phyloP scores from a whole-genome alignment of 2,113 vertebrate genomes.

The Ailuropoda melanoleuca region DNA sequence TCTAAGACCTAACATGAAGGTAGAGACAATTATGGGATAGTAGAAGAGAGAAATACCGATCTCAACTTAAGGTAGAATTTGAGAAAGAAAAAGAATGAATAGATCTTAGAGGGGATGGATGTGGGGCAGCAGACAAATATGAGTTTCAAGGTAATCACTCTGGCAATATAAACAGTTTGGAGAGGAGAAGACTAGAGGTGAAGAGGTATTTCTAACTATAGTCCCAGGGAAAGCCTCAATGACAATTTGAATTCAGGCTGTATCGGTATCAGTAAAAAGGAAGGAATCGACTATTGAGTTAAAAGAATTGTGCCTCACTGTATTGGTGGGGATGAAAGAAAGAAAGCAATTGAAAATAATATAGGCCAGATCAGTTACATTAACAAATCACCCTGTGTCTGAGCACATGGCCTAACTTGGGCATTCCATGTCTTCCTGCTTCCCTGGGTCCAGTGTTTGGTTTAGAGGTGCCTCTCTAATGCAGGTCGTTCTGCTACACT shows the following conservation, averaged over 20 bases:
- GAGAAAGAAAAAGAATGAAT: background rate
- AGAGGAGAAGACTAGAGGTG: background rate
- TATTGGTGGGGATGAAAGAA: background rate
- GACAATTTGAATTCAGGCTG: background rate
- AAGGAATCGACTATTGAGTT: background rate
- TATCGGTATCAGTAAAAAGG: background rate
- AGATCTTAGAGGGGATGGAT: background rate
- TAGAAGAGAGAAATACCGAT: background rate
- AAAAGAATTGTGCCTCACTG: background rate
- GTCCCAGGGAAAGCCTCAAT: background rate
- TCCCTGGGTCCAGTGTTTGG: background rate
- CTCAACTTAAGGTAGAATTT: background rate
- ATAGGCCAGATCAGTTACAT: background rate
- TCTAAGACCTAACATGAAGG: background rate
- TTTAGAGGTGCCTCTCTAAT: background rate
- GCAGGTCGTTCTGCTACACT: background rate
- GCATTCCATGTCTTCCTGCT: background rate
- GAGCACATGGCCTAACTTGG: background rate
- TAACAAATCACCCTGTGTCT: background rate
- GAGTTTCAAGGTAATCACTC: background rate
- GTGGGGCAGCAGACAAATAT: background rate
- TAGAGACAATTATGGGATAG: background rate
- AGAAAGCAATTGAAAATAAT: background rate
- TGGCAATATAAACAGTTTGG: background rate
- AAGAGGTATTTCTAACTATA: background rate